Evolutionary conservation across 2,113 vertebrate genomes (phyloP).

Genomic region (Pogonocichla stellata): DNA sequence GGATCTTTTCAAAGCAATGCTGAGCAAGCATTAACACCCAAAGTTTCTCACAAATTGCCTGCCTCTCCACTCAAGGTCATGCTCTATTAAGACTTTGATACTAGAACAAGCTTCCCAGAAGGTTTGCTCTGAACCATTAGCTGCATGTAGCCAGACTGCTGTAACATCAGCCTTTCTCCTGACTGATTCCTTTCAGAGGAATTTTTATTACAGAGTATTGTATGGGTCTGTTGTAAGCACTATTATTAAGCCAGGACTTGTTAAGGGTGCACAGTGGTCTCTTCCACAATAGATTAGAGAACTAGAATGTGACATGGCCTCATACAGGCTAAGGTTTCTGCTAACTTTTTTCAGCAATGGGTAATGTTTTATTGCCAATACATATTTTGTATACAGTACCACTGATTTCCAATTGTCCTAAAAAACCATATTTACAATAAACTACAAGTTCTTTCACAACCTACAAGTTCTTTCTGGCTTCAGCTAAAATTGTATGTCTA

Average conservation of each 20-base stretch:
- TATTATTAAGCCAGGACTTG: not conserved
- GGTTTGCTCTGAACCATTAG: not conserved
- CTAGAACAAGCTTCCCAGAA: not conserved
- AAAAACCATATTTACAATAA: not conserved
- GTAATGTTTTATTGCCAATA: not conserved
- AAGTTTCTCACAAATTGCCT: not conserved
- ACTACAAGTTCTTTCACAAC: not conserved
- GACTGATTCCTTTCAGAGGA: not conserved
- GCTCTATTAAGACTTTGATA: not conserved
- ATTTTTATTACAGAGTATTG: not conserved
- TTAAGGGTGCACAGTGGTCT: not conserved
- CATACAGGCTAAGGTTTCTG: not conserved
- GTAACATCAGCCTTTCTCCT: not conserved
- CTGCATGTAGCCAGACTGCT: not conserved
- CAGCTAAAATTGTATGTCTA: not conserved
- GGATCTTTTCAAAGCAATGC: not conserved
- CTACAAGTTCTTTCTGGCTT: not conserved
- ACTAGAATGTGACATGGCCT: not conserved
- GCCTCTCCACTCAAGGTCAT: not conserved
- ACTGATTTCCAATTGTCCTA: not conserved
- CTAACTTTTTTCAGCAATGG: not conserved
- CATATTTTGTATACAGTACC: not conserved
- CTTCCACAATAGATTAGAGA: not conserved
- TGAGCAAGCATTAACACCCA: not conserved
- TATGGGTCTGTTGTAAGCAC: not conserved